Conservation (phyloP, 2,113 vertebrate genomes). For the Elaphurus davidianus region DNA sequence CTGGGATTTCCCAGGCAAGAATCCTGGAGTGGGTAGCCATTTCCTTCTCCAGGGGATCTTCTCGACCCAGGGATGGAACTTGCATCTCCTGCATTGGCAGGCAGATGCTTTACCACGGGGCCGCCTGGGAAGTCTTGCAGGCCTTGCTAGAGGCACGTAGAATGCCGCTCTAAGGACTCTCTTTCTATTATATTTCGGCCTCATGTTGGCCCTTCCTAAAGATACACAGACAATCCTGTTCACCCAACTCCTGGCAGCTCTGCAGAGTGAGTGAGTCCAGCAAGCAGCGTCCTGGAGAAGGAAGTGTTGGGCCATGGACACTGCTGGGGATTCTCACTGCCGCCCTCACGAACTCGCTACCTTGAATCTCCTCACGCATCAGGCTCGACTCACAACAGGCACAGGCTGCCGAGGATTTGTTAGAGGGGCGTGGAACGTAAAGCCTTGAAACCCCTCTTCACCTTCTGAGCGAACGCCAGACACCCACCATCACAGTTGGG, state of each 20-base stretch:
- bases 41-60: not conserved
- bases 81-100: not conserved
- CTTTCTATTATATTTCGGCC: not conserved
- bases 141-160: not conserved
- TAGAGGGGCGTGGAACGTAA: not conserved
- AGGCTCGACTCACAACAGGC: not conserved
- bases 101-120: fast-evolving
- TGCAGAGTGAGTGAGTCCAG: not conserved
- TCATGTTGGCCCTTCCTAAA: not conserved
- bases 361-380: not conserved
- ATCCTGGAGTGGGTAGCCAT: not conserved
- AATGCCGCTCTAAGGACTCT: not conserved
- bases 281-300: not conserved
- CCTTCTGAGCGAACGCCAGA: not conserved
- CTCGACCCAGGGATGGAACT: fast-evolving
- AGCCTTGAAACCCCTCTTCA: not conserved
- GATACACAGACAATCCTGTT: no score
- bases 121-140: not conserved
- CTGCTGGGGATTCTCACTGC: fast-evolving
- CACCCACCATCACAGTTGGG: fast-evolving
- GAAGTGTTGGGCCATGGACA: fast-evolving
- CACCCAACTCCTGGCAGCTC: not conserved
- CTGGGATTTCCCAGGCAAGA: not conserved
- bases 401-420: not conserved
- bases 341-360: fast-evolving